phyloP scores from a whole-genome alignment of 2,797 vertebrate genomes.

The Diglossa cyanea region DNA sequence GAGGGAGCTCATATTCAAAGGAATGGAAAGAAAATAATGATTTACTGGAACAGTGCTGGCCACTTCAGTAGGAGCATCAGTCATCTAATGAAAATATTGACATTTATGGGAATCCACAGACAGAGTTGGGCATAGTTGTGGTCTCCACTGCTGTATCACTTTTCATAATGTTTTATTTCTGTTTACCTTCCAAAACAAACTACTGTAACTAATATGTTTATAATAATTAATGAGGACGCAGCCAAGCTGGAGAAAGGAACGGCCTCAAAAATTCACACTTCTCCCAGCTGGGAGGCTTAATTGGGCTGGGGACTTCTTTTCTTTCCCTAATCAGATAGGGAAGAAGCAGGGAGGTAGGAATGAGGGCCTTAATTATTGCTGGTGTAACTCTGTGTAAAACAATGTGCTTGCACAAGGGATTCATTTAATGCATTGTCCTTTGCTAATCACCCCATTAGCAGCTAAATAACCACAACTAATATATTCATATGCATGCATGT shows the following conservation, averaged over 20 bases:
- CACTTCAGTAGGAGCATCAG: not conserved
- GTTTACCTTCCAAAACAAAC: conserved; percentile 63
- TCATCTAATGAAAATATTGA: conserved; percentile 39
- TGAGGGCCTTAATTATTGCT: not conserved
- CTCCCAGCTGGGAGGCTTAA: not conserved
- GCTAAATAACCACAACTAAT: not conserved
- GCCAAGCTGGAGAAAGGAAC: not conserved
- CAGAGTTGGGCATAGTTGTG: conserved; percentile 24
- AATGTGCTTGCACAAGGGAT: not conserved
- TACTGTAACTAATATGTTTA: conserved; percentile 37
- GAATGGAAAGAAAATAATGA: not conserved
- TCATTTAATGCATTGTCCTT: not conserved
- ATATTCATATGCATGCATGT: not conserved
- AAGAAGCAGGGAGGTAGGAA: not conserved
- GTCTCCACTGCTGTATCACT: conserved; percentile 18
- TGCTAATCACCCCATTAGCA: not conserved
- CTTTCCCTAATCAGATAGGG: not conserved
- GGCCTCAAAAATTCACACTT: not conserved
- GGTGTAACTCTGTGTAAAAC: not conserved
- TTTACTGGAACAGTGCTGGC: not conserved
- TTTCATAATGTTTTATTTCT: conserved; percentile 45
- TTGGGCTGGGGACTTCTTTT: not conserved
- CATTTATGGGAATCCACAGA: conserved; percentile 49
- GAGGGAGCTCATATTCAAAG: not conserved
- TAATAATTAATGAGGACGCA: conserved; percentile 13